Percentiles rank a stretch among this genome's conserved stretches.
phyloP scores from a whole-genome alignment of 92 coral and sea anemone species.

The Epizoanthus stellaris region DNA sequence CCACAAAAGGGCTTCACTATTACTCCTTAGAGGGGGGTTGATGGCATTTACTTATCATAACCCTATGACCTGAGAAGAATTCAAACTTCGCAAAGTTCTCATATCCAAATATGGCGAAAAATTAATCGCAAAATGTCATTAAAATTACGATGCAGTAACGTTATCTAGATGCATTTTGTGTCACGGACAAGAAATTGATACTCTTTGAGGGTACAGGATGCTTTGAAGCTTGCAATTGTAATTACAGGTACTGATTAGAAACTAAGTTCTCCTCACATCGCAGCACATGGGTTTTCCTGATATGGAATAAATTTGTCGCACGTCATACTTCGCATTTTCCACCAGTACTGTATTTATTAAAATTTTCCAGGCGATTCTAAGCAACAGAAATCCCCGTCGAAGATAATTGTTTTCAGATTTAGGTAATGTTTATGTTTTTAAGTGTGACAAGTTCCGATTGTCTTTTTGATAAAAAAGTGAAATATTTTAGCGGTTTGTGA shows the following conservation, averaged over 20 bases:
- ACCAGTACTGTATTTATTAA: too few relatives aligned
- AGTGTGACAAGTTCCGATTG: background rate
- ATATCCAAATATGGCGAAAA: conserved; percentile 44
- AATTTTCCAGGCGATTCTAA: background rate
- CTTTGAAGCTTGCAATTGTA: background rate
- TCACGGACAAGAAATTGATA: conserved; percentile 11
- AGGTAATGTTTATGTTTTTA: background rate
- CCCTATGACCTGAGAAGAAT: conserved; percentile 80
- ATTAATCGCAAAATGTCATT: conserved; percentile 31
- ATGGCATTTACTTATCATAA: conserved; percentile 68
- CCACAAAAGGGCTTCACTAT: conserved; percentile 92
- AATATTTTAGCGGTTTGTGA: background rate
- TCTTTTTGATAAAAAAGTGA: background rate
- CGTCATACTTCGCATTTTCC: conserved; percentile 92
- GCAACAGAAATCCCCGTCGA: background rate
- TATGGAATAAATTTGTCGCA: conserved; percentile 73
- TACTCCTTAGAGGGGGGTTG: conserved; percentile 93
- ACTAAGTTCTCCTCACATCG: conserved; percentile 65
- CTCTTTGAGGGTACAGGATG: background rate
- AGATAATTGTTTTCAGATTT: conserved; percentile 8
- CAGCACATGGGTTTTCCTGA: conserved; percentile 48
- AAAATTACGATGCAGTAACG: conserved; percentile 30
- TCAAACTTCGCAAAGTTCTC: conserved; percentile 63
- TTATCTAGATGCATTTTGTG: conserved; percentile 9
- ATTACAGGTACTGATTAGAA: conserved; percentile 51